Conservation (phyloP, 2,113 vertebrate genomes). For the Mirza zaza region DNA sequence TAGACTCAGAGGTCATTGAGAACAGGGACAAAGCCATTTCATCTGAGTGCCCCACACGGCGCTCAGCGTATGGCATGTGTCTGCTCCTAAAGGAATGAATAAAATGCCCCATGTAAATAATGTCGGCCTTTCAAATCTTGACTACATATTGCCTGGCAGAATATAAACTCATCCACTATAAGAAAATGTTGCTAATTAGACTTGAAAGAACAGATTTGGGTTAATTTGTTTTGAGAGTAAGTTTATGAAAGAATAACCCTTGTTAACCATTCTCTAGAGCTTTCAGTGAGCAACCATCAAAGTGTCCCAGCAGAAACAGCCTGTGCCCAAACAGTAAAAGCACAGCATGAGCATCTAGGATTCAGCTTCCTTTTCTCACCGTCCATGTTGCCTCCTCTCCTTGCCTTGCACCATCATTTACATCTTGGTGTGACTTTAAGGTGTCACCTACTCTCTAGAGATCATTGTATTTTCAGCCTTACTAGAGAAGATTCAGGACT, state of each 20-base stretch:
- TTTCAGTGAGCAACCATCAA: neutral
- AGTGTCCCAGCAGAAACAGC: neutral
- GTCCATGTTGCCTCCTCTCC: neutral
- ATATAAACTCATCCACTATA: neutral
- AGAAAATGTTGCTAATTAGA: neutral
- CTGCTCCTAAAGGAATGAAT: neutral
- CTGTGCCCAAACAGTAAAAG: neutral
- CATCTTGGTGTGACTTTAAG: neutral
- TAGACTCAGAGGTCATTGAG: neutral
- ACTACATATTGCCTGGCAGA: neutral
- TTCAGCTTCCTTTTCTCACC: neutral
- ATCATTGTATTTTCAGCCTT: neutral
- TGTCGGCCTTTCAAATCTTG: neutral
- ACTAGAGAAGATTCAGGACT: neutral
- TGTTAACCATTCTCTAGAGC: neutral
- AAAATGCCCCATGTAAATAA: neutral
- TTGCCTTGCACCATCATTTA: neutral
- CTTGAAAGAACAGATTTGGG: neutral
- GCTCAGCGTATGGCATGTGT: neutral
- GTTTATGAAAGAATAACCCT: slow-evolving; percentile 34
- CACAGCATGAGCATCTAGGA: neutral
- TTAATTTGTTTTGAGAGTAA: neutral
- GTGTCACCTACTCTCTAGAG: neutral
- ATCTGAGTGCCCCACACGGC: neutral
- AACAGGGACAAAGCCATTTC: neutral